Conservation (phyloP, 2,888 invertebrate genomes). For the Linyphia triangularis region DNA sequence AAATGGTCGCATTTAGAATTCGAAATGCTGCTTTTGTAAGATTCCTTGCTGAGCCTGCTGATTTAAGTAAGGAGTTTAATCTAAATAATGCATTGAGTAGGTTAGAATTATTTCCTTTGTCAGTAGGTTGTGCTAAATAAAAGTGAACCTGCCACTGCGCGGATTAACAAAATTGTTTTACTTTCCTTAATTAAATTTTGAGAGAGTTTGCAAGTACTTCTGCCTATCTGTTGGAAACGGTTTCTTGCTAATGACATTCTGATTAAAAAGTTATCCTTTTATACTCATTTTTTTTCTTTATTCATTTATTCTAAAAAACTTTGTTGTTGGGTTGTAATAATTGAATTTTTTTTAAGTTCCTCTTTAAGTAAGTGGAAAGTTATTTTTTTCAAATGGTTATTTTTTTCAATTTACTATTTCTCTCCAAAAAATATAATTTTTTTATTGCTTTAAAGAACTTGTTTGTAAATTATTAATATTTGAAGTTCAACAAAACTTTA, state of each 20-base stretch:
- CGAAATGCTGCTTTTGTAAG: neutral
- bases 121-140: too few relatives aligned
- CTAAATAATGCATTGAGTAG: neutral
- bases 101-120: neutral
- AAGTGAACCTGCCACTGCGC: neutral
- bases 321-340: too few relatives aligned
- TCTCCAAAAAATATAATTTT: too few relatives aligned
- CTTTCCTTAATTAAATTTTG: neutral
- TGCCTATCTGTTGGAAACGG: neutral
- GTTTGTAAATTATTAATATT: too few relatives aligned
- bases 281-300: neutral
- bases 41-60: neutral
- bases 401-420: too few relatives aligned
- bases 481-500: too few relatives aligned
- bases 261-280: neutral
- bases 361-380: too few relatives aligned
- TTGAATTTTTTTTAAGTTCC: neutral
- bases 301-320: neutral
- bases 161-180: neutral
- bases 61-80: neutral
- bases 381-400: too few relatives aligned
- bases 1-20: neutral
- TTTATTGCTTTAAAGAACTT: too few relatives aligned
- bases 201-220: neutral
- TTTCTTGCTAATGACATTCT: neutral